Percentiles rank a stretch among this genome's conserved stretches.
Conservation (phyloP, 2,797 vertebrate genomes). For the Acipenser ruthenus region DNA sequence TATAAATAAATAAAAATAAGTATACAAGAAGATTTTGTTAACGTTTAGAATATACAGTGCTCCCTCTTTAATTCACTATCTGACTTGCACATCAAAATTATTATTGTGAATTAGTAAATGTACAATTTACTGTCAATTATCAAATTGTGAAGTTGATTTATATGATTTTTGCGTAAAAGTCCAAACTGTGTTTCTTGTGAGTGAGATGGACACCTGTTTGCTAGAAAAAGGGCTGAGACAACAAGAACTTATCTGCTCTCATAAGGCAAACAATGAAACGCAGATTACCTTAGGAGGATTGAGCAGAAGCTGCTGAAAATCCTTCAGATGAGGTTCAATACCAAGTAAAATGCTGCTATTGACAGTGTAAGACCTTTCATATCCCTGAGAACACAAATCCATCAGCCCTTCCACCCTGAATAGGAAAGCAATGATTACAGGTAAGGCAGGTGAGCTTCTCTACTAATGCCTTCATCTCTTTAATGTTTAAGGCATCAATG, state of each 20-base stretch:
- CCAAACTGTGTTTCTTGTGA: too few relatives aligned
- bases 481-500: neutral
- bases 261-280: neutral
- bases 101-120: too few relatives aligned
- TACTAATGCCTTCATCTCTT: neutral
- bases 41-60: too few relatives aligned
- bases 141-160: too few relatives aligned
- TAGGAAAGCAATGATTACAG: slow-evolving; percentile 6
- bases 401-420: slow-evolving; percentile 84
- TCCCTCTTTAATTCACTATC: too few relatives aligned
- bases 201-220: too few relatives aligned
- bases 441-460: neutral
- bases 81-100: too few relatives aligned
- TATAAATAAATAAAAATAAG: too few relatives aligned
- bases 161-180: too few relatives aligned
- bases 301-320: slow-evolving; percentile 93
- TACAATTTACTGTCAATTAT: too few relatives aligned
- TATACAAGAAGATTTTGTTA: neutral
- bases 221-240: too few relatives aligned
- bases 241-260: neutral
- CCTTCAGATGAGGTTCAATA: slow-evolving; percentile 86
- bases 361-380: slow-evolving; percentile 82
- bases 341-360: slow-evolving; percentile 82
- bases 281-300: slow-evolving; percentile 80
- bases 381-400: slow-evolving; percentile 95